Conservation (phyloP, 2,888 invertebrate genomes). For the Sialis fuliginosa region DNA sequence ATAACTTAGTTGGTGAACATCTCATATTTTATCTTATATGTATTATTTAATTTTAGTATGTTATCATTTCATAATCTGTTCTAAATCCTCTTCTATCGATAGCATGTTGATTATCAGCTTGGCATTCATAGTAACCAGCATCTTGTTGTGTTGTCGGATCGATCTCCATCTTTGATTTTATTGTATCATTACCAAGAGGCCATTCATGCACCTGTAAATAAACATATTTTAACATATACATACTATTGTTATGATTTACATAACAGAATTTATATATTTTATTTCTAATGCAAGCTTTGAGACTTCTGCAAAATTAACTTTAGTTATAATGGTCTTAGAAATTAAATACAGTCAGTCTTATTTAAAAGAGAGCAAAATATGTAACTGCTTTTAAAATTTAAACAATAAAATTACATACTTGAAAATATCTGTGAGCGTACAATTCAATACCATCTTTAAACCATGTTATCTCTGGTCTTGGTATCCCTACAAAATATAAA, state of each 20-base stretch:
- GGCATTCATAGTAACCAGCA: slow-evolving; percentile 53
- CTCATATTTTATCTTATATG: too few relatives aligned
- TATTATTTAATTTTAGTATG: slow-evolving; percentile 19
- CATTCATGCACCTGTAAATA: slow-evolving; percentile 42
- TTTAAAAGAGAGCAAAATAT: too few relatives aligned
- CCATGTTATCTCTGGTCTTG: slow-evolving; percentile 60
- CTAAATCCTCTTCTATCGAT: slow-evolving; percentile 48
- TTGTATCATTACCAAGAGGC: slow-evolving; percentile 41
- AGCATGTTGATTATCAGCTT: slow-evolving; percentile 52
- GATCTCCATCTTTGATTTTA: slow-evolving; percentile 57
- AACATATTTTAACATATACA: neutral
- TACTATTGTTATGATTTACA: neutral
- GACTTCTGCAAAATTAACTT: neutral
- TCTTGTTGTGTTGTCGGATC: slow-evolving; percentile 56
- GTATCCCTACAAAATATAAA: slow-evolving; percentile 26
- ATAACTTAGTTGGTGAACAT: too few relatives aligned
- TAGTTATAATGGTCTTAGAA: too few relatives aligned
- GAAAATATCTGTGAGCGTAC: slow-evolving; percentile 50
- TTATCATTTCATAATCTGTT: slow-evolving; percentile 41
- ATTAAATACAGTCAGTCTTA: too few relatives aligned
- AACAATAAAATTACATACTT: slow-evolving; percentile 24
- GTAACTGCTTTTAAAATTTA: too few relatives aligned
- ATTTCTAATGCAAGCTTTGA: neutral
- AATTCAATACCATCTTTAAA: slow-evolving; percentile 60
- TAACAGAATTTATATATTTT: neutral